Evolutionary conservation across 2,113 vertebrate species (phyloP), one percentile per base, ranked within the genome.

Genomic region (Centrocercus urophasianus): DNA sequence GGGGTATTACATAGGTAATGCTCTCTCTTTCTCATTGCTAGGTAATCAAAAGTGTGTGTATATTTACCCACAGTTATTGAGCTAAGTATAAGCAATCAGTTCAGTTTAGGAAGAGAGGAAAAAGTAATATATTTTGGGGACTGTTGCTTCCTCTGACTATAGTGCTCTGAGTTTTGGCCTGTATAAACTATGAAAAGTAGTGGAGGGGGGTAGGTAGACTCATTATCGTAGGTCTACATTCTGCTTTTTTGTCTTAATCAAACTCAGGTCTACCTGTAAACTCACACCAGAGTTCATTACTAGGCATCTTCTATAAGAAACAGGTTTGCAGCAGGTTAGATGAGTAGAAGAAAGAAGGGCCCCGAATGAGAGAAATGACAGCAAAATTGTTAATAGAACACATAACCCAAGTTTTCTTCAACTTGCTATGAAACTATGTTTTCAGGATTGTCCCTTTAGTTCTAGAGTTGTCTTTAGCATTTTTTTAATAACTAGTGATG

Each of bases 191-290:
- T 1, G 9, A 64, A 87, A 87, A 28, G 56, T 27, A 73, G 50
- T 8, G 11, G 13, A 74, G 36, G 83, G 36, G 88, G 40, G 45
- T 34, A 67, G 52, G 27, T 89, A 19, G 32, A 50, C 11, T 83
- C 8, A 10, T 22, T 20, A 36, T 85, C 18, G 18, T 22, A 82
- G 45, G 45, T 36, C 27, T 50, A 45, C 4, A 0, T 52, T 25
- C 13, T 50, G 25, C 10, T n/a, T 71, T 71, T 70, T 4, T 4
- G 25, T 71, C 14, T 8, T 43, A 43, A 25, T 69, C 24, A 40
- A 42, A 59, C 28, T 82, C 0, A 0, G 6, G 18, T 59, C 2
- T 11, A 19, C 30, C 43, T 89, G 42, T 38, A 32, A 24, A 54
- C 8, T 54, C 13, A 4, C 21, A 61, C 21, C 57, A 42, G 28